These are phyloP conservation scores for Drosophila austrosaltans DNA, from an alignment of 2,888 invertebrate species.

Conservation along the genomic window DNA sequence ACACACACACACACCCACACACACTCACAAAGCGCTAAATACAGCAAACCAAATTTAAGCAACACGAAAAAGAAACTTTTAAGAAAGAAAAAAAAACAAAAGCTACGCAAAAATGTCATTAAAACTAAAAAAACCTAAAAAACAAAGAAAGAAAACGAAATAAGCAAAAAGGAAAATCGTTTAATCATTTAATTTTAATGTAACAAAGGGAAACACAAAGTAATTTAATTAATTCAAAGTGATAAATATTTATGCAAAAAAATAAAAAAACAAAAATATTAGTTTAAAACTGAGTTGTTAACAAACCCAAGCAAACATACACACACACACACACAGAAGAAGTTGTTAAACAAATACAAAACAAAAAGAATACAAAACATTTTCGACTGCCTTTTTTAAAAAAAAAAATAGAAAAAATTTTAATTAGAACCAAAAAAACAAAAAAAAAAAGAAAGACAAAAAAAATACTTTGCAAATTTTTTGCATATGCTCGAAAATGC, in stretches of 20 bases:
- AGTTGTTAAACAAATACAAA: constrained; percentile 33
- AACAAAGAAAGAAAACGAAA: constrained; percentile 28
- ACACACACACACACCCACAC: constrained; percentile 53
- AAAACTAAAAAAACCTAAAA: constrained; percentile 22
- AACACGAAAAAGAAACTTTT: constrained; percentile 33
- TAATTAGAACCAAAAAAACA: constrained; percentile 52
- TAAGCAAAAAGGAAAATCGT: constrained; percentile 28
- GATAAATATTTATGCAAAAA: constrained; percentile 37
- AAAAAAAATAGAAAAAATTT: constrained; percentile 29
- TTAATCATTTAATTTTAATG: constrained; percentile 61
- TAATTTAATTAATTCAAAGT: constrained; percentile 57
- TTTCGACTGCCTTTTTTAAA: constrained; percentile 79
- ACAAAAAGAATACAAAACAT: constrained; percentile 43
- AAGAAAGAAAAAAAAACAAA: constrained; percentile 23
- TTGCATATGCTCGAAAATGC: constrained; percentile 65
- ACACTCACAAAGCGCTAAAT: constrained; percentile 65
- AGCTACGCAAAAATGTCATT: constrained; percentile 24
- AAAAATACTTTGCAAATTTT: constrained; percentile 42
- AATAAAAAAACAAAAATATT: constrained; percentile 51
- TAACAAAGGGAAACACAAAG: constrained; percentile 75
- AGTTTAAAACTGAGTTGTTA: constrained; percentile 56
- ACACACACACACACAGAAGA: constrained; percentile 20
- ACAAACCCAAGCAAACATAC: constrained; percentile 19
- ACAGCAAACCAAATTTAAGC: constrained; percentile 26
- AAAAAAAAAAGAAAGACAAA: constrained; percentile 32